phyloP scores from a whole-genome alignment of 2,113 vertebrate species.

The Rhabdomys dilectus region DNA sequence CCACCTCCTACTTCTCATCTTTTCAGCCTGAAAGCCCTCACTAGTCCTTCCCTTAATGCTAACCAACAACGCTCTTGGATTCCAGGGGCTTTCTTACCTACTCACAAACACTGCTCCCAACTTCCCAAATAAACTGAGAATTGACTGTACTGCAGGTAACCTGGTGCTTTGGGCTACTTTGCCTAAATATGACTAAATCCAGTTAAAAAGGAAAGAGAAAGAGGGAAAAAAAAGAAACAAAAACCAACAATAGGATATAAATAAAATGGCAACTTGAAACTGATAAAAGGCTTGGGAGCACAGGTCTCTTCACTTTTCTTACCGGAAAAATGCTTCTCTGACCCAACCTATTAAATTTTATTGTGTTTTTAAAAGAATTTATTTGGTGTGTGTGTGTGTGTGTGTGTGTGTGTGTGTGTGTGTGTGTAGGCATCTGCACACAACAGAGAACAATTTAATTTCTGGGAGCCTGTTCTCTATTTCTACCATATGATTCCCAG shows the following conservation, averaged over 20 bases:
- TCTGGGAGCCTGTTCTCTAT: not conserved
- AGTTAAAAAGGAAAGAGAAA: not conserved
- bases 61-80: not conserved
- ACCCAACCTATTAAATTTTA: too few species aligned
- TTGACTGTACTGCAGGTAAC: constrained; percentile 49
- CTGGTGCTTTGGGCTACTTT: constrained; percentile 52
- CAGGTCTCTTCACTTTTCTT: fast-evolving
- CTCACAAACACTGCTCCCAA: not conserved
- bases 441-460: too few species aligned
- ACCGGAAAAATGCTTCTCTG: too few species aligned
- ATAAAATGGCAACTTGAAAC: constrained; percentile 70
- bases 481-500: not conserved
- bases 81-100: not conserved
- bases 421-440: not conserved
- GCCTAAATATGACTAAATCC: constrained; percentile 74
- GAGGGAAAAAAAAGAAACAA: not conserved
- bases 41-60: not conserved
- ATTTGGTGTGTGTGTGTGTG: not conserved
- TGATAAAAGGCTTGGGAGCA: not conserved
- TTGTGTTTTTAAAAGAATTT: not conserved
- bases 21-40: not conserved
- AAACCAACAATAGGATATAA: not conserved
- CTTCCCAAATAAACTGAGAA: not conserved
- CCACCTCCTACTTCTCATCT: fast-evolving
- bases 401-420: not conserved